phyloP scores from a whole-genome alignment of 2,113 vertebrate species.

The Notarius quadriscutis region DNA sequence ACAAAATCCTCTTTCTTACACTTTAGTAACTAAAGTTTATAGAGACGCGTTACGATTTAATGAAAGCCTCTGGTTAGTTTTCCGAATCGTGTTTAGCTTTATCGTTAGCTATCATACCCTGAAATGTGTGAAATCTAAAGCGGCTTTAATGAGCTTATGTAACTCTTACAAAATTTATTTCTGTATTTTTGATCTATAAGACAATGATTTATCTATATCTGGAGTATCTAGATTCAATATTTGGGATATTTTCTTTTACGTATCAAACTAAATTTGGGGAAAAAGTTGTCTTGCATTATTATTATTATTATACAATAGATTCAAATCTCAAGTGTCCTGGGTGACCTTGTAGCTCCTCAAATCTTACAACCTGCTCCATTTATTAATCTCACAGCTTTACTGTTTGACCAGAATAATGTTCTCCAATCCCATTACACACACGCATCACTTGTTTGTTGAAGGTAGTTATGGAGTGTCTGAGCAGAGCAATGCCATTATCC shows the following conservation, averaged over 20 bases:
- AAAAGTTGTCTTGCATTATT: background rate
- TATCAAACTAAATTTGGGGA: background rate
- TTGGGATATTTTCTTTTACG: background rate
- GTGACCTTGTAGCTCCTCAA: conserved; percentile 10
- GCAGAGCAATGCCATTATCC: conserved; percentile 21
- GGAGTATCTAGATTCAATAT: background rate
- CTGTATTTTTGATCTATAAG: background rate
- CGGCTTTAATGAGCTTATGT: background rate
- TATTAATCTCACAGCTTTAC: conserved; percentile 10
- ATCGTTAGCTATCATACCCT: background rate
- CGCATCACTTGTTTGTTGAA: background rate
- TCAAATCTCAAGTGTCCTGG: background rate
- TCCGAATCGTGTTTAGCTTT: background rate
- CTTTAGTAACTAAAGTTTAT: background rate
- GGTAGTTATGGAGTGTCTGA: background rate
- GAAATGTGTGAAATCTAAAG: background rate
- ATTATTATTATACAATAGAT: background rate
- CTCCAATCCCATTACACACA: conserved; percentile 2
- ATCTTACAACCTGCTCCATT: background rate
- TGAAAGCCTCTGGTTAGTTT: background rate
- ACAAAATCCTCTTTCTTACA: background rate
- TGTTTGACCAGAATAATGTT: conserved; percentile 30
- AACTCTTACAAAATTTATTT: background rate
- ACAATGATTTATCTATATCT: background rate
- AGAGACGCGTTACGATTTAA: background rate